phyloP scores from a whole-genome alignment of 2,113 vertebrate species.

The Indri indri region DNA sequence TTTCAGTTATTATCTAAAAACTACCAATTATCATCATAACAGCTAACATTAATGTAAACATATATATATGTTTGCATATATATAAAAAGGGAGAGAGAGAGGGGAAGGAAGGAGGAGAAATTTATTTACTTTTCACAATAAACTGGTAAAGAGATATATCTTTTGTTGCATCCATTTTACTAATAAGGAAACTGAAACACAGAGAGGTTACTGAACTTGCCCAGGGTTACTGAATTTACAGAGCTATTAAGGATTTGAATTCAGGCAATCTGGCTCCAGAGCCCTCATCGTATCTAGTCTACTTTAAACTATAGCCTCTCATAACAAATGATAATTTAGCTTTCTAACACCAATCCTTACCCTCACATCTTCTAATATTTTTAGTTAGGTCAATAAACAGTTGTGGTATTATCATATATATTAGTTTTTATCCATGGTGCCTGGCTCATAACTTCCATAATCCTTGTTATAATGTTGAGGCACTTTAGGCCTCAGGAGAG shows the following conservation, averaged over 20 bases:
- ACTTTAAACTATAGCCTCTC: neutral
- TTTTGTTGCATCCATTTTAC: constrained; percentile 25
- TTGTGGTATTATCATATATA: too few species aligned
- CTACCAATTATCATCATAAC: neutral
- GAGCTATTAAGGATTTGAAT: neutral
- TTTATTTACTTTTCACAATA: neutral
- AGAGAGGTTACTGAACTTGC: neutral
- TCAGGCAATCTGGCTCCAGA: neutral
- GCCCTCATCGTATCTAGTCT: neutral
- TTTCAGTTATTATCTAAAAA: neutral
- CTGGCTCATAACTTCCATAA: too few species aligned
- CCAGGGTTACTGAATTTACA: neutral
- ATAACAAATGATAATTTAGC: neutral
- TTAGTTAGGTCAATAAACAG: neutral
- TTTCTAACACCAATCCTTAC: neutral
- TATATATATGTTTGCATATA: too few species aligned
- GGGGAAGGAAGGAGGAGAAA: neutral
- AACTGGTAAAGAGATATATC: neutral
- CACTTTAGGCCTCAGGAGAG: too few species aligned
- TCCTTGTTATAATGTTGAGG: too few species aligned
- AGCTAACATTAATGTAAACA: neutral
- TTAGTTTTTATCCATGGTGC: too few species aligned
- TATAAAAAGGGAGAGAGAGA: neutral
- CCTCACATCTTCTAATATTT: neutral
- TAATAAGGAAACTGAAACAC: neutral